Percentiles rank a stretch among this genome's conserved stretches.
phyloP scores from a whole-genome alignment of 2,113 vertebrate species.

The Macroglossus sobrinus region DNA sequence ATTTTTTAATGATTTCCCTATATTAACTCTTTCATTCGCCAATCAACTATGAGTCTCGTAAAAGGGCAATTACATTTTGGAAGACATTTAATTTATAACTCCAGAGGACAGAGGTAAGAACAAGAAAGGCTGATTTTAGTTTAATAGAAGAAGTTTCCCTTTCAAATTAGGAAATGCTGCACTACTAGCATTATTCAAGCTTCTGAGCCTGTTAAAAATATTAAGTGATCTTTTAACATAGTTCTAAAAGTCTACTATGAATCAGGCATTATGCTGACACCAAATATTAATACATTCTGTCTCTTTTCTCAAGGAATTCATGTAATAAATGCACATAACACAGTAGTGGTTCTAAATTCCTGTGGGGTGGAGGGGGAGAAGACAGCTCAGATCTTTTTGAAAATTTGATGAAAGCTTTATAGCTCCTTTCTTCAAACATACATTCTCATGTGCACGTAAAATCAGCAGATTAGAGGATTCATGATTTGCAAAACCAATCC shows the following conservation, averaged over 20 bases:
- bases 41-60: not conserved
- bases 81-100: not conserved
- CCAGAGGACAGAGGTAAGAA: not conserved
- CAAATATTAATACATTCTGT: not conserved
- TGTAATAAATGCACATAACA: not conserved
- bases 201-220: not conserved
- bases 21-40: not conserved
- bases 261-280: not conserved
- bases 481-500: not conserved
- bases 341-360: not conserved
- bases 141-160: not conserved
- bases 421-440: not conserved
- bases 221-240: not conserved
- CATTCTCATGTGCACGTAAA: not conserved
- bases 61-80: not conserved
- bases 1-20: not conserved
- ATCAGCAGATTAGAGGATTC: not conserved
- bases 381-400: not conserved
- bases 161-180: not conserved
- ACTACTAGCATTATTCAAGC: not conserved
- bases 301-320: not conserved
- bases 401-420: not conserved
- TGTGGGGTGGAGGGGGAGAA: too few species aligned
- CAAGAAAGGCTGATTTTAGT: not conserved
- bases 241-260: not conserved